phyloP scores from a whole-genome alignment of 1,140 invertebrate genomes.

The Habropoda laboriosa region DNA sequence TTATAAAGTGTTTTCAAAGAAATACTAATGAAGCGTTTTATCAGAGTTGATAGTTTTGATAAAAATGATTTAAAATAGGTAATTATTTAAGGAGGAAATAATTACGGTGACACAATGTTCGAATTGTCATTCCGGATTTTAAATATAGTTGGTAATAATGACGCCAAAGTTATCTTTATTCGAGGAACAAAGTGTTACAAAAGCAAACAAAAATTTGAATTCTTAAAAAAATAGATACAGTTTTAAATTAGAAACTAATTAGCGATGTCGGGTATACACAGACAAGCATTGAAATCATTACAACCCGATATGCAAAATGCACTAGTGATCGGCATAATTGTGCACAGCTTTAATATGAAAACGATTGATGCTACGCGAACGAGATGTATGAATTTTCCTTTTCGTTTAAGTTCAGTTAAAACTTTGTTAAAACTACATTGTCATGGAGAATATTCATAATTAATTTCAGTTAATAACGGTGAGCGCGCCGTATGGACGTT shows the following conservation, averaged over 20 bases:
- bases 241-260: not conserved
- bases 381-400: slow-evolving; percentile 68
- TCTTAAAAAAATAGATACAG: not conserved
- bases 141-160: not conserved
- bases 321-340: slow-evolving; percentile 76
- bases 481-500: slow-evolving; percentile 86
- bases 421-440: not conserved
- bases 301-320: slow-evolving; percentile 74
- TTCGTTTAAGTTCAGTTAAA: not conserved
- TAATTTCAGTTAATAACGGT: slow-evolving; percentile 69
- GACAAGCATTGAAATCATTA: slow-evolving; percentile 71
- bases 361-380: slow-evolving; percentile 67
- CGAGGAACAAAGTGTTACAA: not conserved
- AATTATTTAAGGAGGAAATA: not conserved
- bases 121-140: not conserved
- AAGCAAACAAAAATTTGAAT: not conserved
- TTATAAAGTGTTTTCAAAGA: not conserved
- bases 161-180: slow-evolving; percentile 4
- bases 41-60: not conserved
- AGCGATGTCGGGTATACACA: slow-evolving; percentile 73
- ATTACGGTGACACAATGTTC: not conserved
- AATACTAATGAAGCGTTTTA: not conserved
- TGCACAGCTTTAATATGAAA: slow-evolving; percentile 74
- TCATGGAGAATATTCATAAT: not conserved
- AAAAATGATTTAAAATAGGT: not conserved